Evolutionary conservation across 2,888 invertebrate genomes (phyloP).

Genomic region (Pheosia gnoma): DNA sequence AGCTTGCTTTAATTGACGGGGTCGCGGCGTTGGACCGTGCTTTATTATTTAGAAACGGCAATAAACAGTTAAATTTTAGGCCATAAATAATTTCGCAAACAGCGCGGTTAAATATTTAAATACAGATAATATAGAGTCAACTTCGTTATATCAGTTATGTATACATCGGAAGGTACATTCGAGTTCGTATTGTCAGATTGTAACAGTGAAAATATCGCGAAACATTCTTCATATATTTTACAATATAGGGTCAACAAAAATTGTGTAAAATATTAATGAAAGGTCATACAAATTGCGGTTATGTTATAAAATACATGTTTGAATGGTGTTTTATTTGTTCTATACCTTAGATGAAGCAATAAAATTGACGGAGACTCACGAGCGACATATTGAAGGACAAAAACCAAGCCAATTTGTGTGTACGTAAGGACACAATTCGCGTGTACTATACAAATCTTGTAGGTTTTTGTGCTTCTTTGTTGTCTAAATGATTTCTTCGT

Average conservation of each 20-base stretch:
- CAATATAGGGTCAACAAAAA: conserved; percentile 20
- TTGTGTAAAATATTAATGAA: too few relatives aligned
- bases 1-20: conserved; percentile 41
- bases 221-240: conserved; percentile 36
- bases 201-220: conserved; percentile 63
- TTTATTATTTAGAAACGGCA: conserved; percentile 21
- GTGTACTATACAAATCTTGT: too few relatives aligned
- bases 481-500: too few relatives aligned
- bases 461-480: too few relatives aligned
- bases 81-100: conserved; percentile 40
- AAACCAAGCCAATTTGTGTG: too few relatives aligned
- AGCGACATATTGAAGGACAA: too few relatives aligned
- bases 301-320: too few relatives aligned
- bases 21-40: conserved; percentile 48
- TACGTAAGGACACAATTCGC: too few relatives aligned
- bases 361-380: too few relatives aligned
- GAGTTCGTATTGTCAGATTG: conserved; percentile 67
- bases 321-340: too few relatives aligned
- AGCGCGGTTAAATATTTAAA: conserved; percentile 26
- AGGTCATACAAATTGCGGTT: too few relatives aligned
- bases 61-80: conserved; percentile 41
- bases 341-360: too few relatives aligned
- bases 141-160: conserved; percentile 45
- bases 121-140: conserved; percentile 36
- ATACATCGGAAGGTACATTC: conserved; percentile 38